Base-by-base conservation (phyloP, 2,113 vertebrate genomes). In the Heterochromis multidens region DNA sequence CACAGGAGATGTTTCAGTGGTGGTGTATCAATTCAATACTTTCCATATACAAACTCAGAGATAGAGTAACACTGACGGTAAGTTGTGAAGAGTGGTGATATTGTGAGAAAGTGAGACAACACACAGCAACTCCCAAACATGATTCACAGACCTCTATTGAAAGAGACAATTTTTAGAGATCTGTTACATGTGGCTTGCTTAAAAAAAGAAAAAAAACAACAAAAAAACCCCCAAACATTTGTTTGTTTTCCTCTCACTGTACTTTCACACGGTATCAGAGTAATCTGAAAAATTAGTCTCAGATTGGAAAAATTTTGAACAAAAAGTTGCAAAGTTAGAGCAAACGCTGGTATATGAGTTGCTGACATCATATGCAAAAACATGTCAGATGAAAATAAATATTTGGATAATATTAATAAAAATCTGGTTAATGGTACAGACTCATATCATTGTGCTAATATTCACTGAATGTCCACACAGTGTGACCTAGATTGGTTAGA, bases 21-120 rank as follows among this genome's bases (percentile, higher is more conserved):
- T n/a, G 79, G 65, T 83, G 84, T 84, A 92, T 79, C 91, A 83
- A 80, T 88, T 85, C 29, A 88, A 79, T 85, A 78, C 63, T 87
- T 94, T 91, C 87, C 92, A 89, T 84, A 76, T 67, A 77, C 84
- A 70, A 84, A 56, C 57, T 62, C 57, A 65, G n/a, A 93, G 90
- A 91, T 87, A 87, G 77, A 88, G 77, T 91, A 80, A 87, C 88
- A 63, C 77, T 16, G 40, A 84, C 25, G 1, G 59, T 29, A 81
- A 91, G 87, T 61, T 74, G 10, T 7, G 12, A 21, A 62, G 56
- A 60, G 35, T 3, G 16, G 63, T 77, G 54, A 78, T 58, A 16
- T 27, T 59, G 16, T 52, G 35, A 52, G 35, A 80, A 37, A 40
- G 12, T 5, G 2, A 52, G 67, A 31, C 67, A 23, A 52, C 10